A percentile compares a stretch with the other conserved stretches of the same genome.
phyloP scores from a whole-genome alignment of 2,797 vertebrate genomes.

The Anisognathus igniventris region DNA sequence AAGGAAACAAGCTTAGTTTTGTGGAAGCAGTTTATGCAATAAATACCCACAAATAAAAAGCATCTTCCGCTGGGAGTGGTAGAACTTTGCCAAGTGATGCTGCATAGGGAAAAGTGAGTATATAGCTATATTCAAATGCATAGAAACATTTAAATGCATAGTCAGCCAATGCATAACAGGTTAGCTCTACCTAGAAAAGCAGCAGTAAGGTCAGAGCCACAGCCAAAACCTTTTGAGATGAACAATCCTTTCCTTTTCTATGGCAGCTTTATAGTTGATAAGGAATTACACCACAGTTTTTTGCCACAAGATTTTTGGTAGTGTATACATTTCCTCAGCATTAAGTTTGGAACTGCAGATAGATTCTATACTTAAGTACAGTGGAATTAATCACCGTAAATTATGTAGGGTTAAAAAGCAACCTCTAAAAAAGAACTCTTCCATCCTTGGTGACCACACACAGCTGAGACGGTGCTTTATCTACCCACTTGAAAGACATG shows the following conservation, averaged over 20 bases:
- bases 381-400: not conserved
- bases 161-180: not conserved
- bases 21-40: not conserved
- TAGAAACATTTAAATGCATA: not conserved
- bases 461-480: not conserved
- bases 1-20: not conserved
- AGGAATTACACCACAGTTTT: not conserved
- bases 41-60: not conserved
- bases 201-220: not conserved
- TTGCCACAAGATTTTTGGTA: not conserved
- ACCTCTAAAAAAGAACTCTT: not conserved
- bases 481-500: not conserved
- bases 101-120: not conserved
- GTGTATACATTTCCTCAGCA: not conserved
- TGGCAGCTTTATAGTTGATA: not conserved
- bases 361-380: not conserved
- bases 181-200: not conserved
- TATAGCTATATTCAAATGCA: not conserved
- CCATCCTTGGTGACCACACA: not conserved
- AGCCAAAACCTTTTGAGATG: not conserved
- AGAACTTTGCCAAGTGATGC: not conserved
- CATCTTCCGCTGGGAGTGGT: not conserved
- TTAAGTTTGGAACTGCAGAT: not conserved
- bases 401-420: not conserved
- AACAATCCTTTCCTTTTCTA: not conserved